Conservation (phyloP, 92 coral and sea anemone species). For the Desmophyllum pertusum region DNA sequence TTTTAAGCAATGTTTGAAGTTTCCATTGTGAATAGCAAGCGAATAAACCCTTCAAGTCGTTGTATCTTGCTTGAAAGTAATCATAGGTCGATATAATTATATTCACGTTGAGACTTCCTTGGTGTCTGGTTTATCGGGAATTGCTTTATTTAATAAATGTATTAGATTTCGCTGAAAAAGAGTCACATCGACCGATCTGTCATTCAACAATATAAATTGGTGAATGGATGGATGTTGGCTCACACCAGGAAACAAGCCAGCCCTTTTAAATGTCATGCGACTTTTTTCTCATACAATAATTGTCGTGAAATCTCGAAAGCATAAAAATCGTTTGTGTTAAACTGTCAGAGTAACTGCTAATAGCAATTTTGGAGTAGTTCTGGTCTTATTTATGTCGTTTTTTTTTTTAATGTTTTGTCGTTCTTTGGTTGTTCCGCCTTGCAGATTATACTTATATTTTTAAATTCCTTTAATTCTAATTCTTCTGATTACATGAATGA, state of each 20-base stretch:
- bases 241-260: not conserved
- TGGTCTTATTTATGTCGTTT: not conserved
- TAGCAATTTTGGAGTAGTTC: not conserved
- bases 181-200: not conserved
- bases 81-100: not conserved
- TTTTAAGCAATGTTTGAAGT: not conserved
- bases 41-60: not conserved
- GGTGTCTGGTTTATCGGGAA: not conserved
- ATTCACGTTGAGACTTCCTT: not conserved
- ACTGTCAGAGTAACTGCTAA: not conserved
- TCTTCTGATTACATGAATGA: not conserved
- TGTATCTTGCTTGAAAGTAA: not conserved
- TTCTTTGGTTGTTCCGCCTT: not conserved
- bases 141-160: not conserved
- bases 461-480: not conserved
- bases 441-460: not conserved
- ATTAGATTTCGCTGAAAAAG: not conserved
- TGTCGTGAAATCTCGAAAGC: too few species aligned
- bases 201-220: not conserved
- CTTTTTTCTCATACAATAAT: too few species aligned
- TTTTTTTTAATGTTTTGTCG: not conserved
- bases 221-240: not conserved
- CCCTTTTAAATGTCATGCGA: not conserved
- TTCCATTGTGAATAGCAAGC: not conserved
- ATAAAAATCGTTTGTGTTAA: too few species aligned